phyloP scores from a whole-genome alignment of 2,797 vertebrate species.

The Acropternis orthonyx region DNA sequence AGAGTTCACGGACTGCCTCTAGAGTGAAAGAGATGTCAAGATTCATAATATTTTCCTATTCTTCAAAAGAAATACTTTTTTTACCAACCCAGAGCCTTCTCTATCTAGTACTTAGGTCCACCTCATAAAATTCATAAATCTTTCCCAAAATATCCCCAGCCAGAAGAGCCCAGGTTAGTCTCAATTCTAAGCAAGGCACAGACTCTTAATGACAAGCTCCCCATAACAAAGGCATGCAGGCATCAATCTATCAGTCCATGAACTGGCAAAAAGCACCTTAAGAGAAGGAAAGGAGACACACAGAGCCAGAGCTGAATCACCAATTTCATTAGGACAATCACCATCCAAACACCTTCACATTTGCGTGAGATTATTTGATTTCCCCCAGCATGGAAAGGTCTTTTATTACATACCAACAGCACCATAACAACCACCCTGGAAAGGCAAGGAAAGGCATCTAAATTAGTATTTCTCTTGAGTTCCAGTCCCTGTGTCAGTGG shows the following conservation, averaged over 20 bases:
- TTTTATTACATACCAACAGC: slow-evolving; percentile 61
- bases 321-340: slow-evolving; percentile 67
- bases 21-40: background rate
- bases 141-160: slow-evolving; percentile 10
- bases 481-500: background rate
- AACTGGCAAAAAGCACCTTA: slow-evolving; percentile 16
- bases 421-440: slow-evolving; percentile 45
- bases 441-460: slow-evolving; percentile 45
- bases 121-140: slow-evolving; percentile 9
- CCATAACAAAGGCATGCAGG: slow-evolving; percentile 9
- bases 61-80: background rate
- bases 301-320: slow-evolving; percentile 59
- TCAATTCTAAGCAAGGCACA: slow-evolving; percentile 24
- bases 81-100: background rate
- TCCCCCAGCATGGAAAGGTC: slow-evolving; percentile 52
- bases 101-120: background rate
- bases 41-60: background rate
- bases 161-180: background rate
- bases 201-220: slow-evolving; percentile 40
- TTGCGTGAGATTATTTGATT: slow-evolving; percentile 67
- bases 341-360: background rate
- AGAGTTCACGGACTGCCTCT: background rate
- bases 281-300: slow-evolving; percentile 38
- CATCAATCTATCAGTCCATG: slow-evolving; percentile 43
- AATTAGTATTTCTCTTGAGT: slow-evolving; percentile 52